phyloP scores from a whole-genome alignment of 2,888 invertebrate genomes.

The Epinotia ramella region DNA sequence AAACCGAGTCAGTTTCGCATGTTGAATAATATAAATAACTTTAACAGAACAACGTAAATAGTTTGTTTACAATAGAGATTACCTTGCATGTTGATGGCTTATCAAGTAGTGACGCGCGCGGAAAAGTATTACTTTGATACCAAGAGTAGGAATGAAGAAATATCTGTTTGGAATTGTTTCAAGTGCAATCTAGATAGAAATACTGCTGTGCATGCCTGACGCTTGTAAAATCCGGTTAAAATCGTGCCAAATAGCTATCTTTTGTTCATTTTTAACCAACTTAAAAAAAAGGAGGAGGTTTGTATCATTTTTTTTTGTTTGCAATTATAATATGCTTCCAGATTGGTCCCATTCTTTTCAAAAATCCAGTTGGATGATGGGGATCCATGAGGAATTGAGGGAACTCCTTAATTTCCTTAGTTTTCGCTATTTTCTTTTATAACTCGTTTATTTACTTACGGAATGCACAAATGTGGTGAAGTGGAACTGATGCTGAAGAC shows the following conservation, averaged over 20 bases:
- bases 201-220: not conserved
- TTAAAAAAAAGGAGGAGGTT: too few species aligned
- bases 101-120: conserved; percentile 37
- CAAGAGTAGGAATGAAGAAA: conserved; percentile 11
- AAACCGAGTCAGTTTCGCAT: conserved; percentile 27
- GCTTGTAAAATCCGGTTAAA: not conserved
- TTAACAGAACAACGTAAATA: conserved; percentile 25
- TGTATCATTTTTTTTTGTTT: too few species aligned
- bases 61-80: conserved; percentile 37
- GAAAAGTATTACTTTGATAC: conserved; percentile 23
- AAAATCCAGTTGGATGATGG: too few species aligned
- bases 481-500: too few species aligned
- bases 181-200: conserved; percentile 13
- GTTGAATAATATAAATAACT: conserved; percentile 13
- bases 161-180: conserved; percentile 22
- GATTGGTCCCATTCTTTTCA: too few species aligned
- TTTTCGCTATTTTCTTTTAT: too few species aligned
- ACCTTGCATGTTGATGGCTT: conserved; percentile 36
- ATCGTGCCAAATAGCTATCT: not conserved
- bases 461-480: too few species aligned
- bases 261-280: not conserved
- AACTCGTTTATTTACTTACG: too few species aligned
- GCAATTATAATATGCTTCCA: too few species aligned
- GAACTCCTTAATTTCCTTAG: too few species aligned
- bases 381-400: too few species aligned